Evolutionary conservation across 2,113 vertebrate species (phyloP).

Genomic region (Ammodytes dubius): DNA sequence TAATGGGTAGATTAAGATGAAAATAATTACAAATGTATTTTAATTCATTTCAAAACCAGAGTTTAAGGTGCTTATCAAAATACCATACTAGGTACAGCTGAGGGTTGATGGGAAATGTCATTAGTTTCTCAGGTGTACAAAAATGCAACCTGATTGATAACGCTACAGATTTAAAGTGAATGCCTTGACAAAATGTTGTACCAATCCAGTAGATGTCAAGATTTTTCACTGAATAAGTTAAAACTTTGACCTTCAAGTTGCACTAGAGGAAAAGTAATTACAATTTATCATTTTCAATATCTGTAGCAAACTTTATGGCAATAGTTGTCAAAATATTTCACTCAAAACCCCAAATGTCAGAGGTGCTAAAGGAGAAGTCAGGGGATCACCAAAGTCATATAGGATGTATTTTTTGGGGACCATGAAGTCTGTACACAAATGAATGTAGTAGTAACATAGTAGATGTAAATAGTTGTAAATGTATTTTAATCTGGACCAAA

Average conservation of each 20-base stretch:
- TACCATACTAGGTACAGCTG: background rate
- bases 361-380: background rate
- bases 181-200: background rate
- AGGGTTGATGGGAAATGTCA: background rate
- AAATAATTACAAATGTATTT: background rate
- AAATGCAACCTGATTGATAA: too few relatives aligned
- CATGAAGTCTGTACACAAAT: background rate
- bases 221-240: background rate
- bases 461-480: background rate
- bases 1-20: background rate
- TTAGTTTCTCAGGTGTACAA: background rate
- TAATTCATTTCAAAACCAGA: background rate
- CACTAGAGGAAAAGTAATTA: too few relatives aligned
- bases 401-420: background rate
- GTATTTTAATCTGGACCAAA: background rate
- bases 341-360: too few relatives aligned
- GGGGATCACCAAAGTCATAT: background rate
- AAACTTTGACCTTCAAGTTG: background rate
- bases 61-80: background rate
- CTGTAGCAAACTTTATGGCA: background rate
- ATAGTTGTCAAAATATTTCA: background rate
- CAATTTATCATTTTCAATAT: background rate
- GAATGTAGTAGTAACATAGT: background rate
- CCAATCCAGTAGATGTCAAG: background rate
- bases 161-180: background rate